Conservation (phyloP, 2,797 vertebrate species). For the Falco concolor region DNA sequence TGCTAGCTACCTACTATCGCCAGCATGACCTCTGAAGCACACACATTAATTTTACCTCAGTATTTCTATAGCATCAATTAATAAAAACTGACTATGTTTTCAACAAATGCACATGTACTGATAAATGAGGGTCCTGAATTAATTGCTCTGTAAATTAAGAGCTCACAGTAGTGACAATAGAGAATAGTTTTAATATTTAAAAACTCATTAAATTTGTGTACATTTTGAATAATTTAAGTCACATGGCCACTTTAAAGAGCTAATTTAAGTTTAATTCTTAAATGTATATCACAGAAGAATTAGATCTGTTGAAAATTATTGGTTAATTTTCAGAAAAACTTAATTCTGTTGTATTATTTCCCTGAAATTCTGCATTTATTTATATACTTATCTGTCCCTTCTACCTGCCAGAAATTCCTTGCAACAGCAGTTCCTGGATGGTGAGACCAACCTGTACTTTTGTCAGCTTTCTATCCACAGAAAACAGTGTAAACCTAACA, state of each 20-base stretch:
- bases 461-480: background rate
- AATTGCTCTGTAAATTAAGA: slow-evolving; percentile 99
- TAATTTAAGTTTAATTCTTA: slow-evolving; percentile 77
- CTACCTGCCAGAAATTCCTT: background rate
- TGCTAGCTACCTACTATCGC: slow-evolving; percentile 77
- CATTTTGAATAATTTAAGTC: slow-evolving; percentile 84
- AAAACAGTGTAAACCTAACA: background rate
- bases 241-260: slow-evolving; percentile 71
- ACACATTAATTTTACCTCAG: slow-evolving; percentile 92
- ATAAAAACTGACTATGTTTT: slow-evolving; percentile 97
- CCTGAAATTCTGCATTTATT: background rate
- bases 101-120: slow-evolving; percentile 91
- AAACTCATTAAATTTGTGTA: slow-evolving; percentile 94
- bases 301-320: slow-evolving; percentile 46
- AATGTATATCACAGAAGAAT: slow-evolving; percentile 70
- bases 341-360: slow-evolving; percentile 26
- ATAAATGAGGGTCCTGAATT: slow-evolving; percentile 96
- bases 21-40: slow-evolving; percentile 87
- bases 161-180: slow-evolving; percentile 90
- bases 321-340: slow-evolving; percentile 48
- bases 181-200: slow-evolving; percentile 97
- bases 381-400: background rate
- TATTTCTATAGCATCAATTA: slow-evolving; percentile 91
- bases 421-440: background rate
- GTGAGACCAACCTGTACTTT: background rate